A percentile compares a stretch with the other conserved stretches of the same genome.
These are phyloP conservation scores for Gasterosteus aculeatus DNA, from an alignment of 2,113 vertebrate genomes.

Conservation along the genomic window DNA sequence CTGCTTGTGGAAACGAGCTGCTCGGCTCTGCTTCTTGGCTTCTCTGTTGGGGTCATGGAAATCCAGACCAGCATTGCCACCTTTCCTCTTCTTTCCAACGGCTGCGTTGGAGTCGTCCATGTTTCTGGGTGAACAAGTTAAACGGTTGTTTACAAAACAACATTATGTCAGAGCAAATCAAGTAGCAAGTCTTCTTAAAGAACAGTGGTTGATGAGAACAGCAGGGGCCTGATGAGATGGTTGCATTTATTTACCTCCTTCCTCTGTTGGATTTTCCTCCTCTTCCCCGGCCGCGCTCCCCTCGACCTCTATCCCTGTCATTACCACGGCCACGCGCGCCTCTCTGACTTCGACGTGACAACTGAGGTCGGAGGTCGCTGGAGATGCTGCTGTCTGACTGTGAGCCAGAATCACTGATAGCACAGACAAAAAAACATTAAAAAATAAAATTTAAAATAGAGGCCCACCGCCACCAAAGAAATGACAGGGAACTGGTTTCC, in stretches of 20 bases:
- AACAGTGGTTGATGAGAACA: neutral
- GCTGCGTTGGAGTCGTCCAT: slow-evolving; percentile 73
- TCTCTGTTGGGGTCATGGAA: slow-evolving; percentile 90
- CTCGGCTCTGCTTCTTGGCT: slow-evolving; percentile 90
- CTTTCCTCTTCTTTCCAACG: slow-evolving; percentile 84
- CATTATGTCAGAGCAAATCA: neutral
- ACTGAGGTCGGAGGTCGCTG: slow-evolving; percentile 78
- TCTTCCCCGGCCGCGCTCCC: slow-evolving; percentile 80
- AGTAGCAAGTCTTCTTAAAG: neutral
- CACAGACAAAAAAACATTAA: slow-evolving; percentile 1
- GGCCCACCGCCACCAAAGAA: neutral
- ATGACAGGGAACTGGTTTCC: neutral
- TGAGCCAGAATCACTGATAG: slow-evolving; percentile 80
- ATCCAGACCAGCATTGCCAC: slow-evolving; percentile 82
- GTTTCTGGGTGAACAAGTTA: slow-evolving; percentile 57
- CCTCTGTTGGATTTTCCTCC: slow-evolving; percentile 81
- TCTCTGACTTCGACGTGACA: slow-evolving; percentile 79
- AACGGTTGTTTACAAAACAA: neutral
- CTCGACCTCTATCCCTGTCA: slow-evolving; percentile 77
- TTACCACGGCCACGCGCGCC: slow-evolving; percentile 78
- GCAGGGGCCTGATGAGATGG: neutral
- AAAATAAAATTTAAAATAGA: neutral
- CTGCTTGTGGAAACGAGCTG: slow-evolving; percentile 90
- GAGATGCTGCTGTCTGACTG: slow-evolving; percentile 84
- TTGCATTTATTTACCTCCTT: slow-evolving; percentile 65